Conservation (phyloP, 2,888 invertebrate genomes). For the Oxyscelio sp. region DNA sequence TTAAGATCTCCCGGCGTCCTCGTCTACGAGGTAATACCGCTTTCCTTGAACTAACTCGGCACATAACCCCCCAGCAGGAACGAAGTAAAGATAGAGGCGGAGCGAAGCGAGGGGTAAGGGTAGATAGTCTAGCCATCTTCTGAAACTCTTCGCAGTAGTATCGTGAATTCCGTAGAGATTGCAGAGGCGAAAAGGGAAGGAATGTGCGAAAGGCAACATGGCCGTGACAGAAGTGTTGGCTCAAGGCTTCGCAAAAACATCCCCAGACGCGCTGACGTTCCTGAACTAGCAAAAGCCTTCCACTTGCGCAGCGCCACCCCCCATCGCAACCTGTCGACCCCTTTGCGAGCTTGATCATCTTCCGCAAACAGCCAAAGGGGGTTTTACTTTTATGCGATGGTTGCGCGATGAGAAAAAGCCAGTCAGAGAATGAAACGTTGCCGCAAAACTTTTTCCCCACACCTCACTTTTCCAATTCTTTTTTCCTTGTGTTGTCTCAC, state of each 20-base stretch:
- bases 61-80: constrained; percentile 74
- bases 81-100: constrained; percentile 46
- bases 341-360: constrained; percentile 75
- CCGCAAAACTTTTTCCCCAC: no score
- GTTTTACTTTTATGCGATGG: constrained; percentile 80
- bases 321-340: constrained; percentile 77
- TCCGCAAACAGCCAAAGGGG: constrained; percentile 76
- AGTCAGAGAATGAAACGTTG: no score
- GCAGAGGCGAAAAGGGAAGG: constrained; percentile 68
- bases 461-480: no score
- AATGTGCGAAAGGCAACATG: constrained; percentile 72
- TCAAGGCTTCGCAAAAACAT: constrained; percentile 80
- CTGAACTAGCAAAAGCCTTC: constrained; percentile 84
- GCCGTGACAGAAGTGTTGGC: constrained; percentile 75
- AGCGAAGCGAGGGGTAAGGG: constrained; percentile 43
- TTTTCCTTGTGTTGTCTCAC: no score
- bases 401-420: no score
- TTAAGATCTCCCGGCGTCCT: constrained; percentile 79
- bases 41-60: constrained; percentile 76
- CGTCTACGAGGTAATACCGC: constrained; percentile 78
- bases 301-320: constrained; percentile 82
- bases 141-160: constrained; percentile 69
- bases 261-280: constrained; percentile 84
- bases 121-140: constrained; percentile 72
- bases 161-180: constrained; percentile 74